phyloP scores from a whole-genome alignment of 2,113 vertebrate species.

The Ceratotherium simum region DNA sequence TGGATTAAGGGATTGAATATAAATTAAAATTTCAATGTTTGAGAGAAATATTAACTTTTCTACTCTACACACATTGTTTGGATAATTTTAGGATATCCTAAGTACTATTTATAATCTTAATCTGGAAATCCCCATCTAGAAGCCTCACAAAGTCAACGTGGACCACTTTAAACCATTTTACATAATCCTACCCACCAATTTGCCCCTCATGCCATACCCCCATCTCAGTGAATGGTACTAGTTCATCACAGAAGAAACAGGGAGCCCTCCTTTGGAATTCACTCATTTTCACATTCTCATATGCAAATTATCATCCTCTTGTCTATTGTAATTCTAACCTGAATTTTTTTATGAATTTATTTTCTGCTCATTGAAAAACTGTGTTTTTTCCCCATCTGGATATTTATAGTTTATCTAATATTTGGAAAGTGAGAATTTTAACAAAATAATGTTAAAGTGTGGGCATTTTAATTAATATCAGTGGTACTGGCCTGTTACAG shows the following conservation, averaged over 20 bases:
- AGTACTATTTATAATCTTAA: not conserved
- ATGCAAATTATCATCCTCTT: not conserved
- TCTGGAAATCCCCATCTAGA: not conserved
- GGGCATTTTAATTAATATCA: not conserved
- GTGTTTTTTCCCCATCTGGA: not conserved
- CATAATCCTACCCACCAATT: not conserved
- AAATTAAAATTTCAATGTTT: not conserved
- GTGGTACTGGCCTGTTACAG: not conserved
- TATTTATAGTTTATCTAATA: not conserved
- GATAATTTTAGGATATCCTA: not conserved
- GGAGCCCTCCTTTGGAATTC: not conserved
- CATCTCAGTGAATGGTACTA: not conserved
- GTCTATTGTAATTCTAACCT: not conserved
- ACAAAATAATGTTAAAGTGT: not conserved
- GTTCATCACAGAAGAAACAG: not conserved
- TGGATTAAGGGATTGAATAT: not conserved
- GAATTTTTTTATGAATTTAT: not conserved
- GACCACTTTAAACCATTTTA: not conserved
- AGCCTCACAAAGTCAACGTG: not conserved
- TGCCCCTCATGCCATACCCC: not conserved
- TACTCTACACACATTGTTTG: not conserved
- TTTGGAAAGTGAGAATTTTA: not conserved
- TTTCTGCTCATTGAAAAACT: not conserved
- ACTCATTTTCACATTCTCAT: not conserved
- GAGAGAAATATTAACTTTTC: not conserved